A percentile compares a stretch with the other conserved stretches of the same genome.
Conservation (phyloP, 2,888 invertebrate genomes). For the Shargacucullia verbasci region DNA sequence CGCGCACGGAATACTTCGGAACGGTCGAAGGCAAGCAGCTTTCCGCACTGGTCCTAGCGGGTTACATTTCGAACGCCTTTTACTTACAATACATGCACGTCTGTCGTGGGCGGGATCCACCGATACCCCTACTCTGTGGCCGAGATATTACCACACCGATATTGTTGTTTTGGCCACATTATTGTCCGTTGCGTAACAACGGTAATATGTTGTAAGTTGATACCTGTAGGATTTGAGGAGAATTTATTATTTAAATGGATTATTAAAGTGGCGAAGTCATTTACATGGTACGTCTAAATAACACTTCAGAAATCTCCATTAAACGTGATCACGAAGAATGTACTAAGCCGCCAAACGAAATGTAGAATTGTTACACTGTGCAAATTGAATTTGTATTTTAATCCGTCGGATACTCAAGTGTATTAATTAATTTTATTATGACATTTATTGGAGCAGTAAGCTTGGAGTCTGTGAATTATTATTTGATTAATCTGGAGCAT, state of each 20-base stretch:
- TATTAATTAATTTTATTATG: constrained; percentile 66
- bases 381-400: constrained; percentile 50
- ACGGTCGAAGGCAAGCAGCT: constrained; percentile 81
- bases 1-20: constrained; percentile 67
- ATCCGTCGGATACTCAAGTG: constrained; percentile 41
- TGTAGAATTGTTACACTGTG: constrained; percentile 23
- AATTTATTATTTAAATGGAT: constrained; percentile 20
- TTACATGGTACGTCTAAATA: background rate
- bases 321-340: constrained; percentile 5
- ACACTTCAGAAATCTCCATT: constrained; percentile 6
- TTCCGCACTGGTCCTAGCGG: constrained; percentile 68
- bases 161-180: constrained; percentile 49
- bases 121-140: constrained; percentile 57
- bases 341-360: constrained; percentile 28
- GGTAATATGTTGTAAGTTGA: constrained; percentile 23
- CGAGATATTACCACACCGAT: constrained; percentile 47
- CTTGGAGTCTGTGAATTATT: constrained; percentile 55
- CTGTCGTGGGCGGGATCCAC: constrained; percentile 68
- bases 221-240: constrained; percentile 7
- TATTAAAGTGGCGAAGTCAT: constrained; percentile 6
- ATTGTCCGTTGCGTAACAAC: constrained; percentile 37
- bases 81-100: constrained; percentile 56
- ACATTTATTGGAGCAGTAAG: constrained; percentile 63
- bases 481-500: constrained; percentile 60
- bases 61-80: constrained; percentile 56